Conservation (phyloP, 1,140 invertebrate species). For the Pinna nobilis region DNA sequence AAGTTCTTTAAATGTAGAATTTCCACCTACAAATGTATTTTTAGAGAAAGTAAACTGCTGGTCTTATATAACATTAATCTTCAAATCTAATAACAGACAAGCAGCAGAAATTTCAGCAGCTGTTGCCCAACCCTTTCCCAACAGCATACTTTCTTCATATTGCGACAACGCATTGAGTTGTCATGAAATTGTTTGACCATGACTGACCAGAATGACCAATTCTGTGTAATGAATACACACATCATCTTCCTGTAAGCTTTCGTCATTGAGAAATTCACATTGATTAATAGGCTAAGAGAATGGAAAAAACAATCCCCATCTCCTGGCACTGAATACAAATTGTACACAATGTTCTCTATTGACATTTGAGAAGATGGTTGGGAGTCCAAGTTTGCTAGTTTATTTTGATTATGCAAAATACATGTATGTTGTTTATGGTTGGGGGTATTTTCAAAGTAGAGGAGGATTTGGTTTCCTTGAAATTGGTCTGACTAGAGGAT, state of each 20-base stretch:
- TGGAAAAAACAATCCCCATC: conserved; percentile 13
- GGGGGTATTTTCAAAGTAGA: too few relatives aligned
- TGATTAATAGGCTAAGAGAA: not conserved
- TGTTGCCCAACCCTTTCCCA: not conserved
- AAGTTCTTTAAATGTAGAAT: not conserved
- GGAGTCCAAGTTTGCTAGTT: too few relatives aligned
- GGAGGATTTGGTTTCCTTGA: too few relatives aligned
- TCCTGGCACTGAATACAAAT: too few relatives aligned
- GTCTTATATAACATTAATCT: not conserved
- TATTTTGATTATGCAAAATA: too few relatives aligned
- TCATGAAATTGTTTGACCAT: not conserved
- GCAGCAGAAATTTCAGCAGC: conserved; percentile 3
- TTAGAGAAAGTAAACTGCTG: not conserved
- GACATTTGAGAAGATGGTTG: too few relatives aligned
- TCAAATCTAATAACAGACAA: not conserved
- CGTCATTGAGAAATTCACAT: not conserved
- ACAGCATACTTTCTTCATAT: not conserved
- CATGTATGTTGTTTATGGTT: too few relatives aligned
- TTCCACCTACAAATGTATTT: not conserved
- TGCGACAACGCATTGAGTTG: not conserved
- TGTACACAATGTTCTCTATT: too few relatives aligned
- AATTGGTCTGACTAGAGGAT: too few relatives aligned
- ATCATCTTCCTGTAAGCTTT: not conserved
- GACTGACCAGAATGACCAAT: not conserved
- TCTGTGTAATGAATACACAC: not conserved